Conservation (phyloP, 1,140 invertebrate species). For the Drosophila albomicans region DNA sequence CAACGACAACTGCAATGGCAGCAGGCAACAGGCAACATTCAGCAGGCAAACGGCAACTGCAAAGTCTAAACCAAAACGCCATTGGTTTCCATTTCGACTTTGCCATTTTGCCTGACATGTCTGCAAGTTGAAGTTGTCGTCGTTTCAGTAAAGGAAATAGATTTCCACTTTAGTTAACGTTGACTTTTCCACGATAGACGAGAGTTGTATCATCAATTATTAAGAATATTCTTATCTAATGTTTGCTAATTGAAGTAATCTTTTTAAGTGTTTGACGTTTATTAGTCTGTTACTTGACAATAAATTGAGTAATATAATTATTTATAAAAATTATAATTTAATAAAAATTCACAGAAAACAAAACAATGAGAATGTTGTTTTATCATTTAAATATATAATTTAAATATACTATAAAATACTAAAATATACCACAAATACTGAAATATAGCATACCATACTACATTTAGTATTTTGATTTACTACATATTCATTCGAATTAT, state of each 20-base stretch:
- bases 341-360: too few species aligned
- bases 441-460: too few species aligned
- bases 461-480: too few species aligned
- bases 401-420: too few species aligned
- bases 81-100: slow-evolving; percentile 55
- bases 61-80: slow-evolving; percentile 6
- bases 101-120: slow-evolving; percentile 59
- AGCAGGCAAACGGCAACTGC: slow-evolving; percentile 15
- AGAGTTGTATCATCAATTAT: slow-evolving; percentile 4
- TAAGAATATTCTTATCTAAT: not conserved
- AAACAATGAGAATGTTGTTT: too few species aligned
- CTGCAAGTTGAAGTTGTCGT: slow-evolving; percentile 68
- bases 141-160: slow-evolving; percentile 48
- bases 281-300: too few species aligned
- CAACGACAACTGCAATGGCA: slow-evolving; percentile 33
- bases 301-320: too few species aligned
- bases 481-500: too few species aligned
- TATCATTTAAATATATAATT: too few species aligned
- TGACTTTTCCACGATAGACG: slow-evolving; percentile 7
- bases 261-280: too few species aligned
- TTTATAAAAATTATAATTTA: too few species aligned
- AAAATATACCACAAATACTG: too few species aligned
- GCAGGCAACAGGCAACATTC: slow-evolving; percentile 15
- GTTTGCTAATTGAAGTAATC: not conserved
- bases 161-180: slow-evolving; percentile 37